Conservation (phyloP, 2,797 vertebrate genomes). For the Rousettus madagascariensis region DNA sequence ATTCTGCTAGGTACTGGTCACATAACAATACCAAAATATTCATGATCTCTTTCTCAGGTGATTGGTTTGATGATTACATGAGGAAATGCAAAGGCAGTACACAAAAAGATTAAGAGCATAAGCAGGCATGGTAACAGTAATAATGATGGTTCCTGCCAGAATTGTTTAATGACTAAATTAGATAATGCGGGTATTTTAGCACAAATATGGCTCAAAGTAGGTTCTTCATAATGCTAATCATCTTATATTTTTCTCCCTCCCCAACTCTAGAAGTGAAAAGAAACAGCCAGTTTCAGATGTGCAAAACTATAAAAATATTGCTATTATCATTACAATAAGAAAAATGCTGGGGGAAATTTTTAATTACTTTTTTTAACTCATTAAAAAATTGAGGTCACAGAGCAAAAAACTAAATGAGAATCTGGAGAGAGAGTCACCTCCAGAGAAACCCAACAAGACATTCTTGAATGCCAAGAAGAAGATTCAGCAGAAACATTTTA, state of each 20-base stretch:
- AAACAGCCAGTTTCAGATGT: not conserved
- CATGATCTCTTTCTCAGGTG: not conserved
- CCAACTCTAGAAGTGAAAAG: not conserved
- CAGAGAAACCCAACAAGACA: not conserved
- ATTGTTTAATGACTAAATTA: not conserved
- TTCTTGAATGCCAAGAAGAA: not conserved
- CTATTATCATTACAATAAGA: not conserved
- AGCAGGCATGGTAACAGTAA: not conserved
- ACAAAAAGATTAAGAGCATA: not conserved
- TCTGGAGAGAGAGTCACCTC: not conserved
- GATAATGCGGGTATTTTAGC: not conserved
- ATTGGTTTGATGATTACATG: not conserved
- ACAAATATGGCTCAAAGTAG: not conserved
- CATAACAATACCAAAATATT: not conserved
- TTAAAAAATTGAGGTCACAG: not conserved
- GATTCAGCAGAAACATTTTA: not conserved
- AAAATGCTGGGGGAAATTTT: not conserved
- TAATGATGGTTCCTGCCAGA: not conserved
- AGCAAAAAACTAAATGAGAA: not conserved
- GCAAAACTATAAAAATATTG: not conserved
- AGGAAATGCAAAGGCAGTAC: not conserved
- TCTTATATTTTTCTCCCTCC: not conserved
- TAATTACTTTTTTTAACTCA: not conserved
- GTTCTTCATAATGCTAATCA: not conserved
- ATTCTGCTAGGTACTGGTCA: not conserved